phyloP scores from a whole-genome alignment of 2,113 vertebrate genomes.

The Neodontobutis hainanensis region DNA sequence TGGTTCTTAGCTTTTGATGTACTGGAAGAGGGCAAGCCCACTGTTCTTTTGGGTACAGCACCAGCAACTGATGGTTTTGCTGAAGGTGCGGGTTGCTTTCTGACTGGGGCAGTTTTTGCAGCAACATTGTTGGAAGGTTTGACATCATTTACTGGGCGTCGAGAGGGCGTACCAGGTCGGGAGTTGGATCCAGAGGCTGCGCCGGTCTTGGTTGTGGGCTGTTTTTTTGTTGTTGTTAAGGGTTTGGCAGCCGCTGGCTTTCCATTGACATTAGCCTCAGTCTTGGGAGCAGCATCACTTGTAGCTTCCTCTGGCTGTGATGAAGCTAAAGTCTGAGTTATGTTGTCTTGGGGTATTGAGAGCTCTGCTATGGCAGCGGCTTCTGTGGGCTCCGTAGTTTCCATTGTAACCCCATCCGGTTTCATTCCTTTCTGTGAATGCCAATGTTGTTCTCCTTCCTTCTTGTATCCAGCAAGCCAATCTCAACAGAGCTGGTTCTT shows the following conservation, averaged over 20 bases:
- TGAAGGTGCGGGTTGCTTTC: conserved; percentile 1
- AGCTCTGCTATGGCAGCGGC: conserved; percentile 44
- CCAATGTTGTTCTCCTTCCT: conserved; percentile 1
- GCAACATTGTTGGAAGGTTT: conserved; percentile 35
- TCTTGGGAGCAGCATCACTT: conserved; percentile 24
- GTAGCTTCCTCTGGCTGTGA: conserved; percentile 38
- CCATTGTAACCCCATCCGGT: conserved; percentile 78
- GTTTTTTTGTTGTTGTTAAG: conserved; percentile 52
- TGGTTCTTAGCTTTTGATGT: conserved; percentile 42
- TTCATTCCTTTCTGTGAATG: conserved; percentile 72
- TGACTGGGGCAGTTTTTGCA: conserved; percentile 37
- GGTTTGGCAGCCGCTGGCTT: conserved; percentile 37
- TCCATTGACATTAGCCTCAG: conserved; percentile 40
- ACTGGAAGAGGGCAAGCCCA: conserved; percentile 21
- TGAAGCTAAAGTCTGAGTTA: conserved; percentile 5
- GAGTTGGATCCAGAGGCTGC: conserved; percentile 31
- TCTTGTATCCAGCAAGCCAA: background rate
- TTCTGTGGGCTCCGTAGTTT: conserved; percentile 70
- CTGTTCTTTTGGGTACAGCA: conserved; percentile 50
- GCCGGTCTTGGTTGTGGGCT: conserved; percentile 35
- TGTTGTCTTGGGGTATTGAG: conserved; percentile 36
- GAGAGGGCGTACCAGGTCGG: conserved; percentile 38
- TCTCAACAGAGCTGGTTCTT: conserved; percentile 5
- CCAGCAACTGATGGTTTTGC: conserved; percentile 15
- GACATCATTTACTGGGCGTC: conserved; percentile 40